Conservation (phyloP, 2,797 vertebrate genomes). For the Artibeus jamaicensis region DNA sequence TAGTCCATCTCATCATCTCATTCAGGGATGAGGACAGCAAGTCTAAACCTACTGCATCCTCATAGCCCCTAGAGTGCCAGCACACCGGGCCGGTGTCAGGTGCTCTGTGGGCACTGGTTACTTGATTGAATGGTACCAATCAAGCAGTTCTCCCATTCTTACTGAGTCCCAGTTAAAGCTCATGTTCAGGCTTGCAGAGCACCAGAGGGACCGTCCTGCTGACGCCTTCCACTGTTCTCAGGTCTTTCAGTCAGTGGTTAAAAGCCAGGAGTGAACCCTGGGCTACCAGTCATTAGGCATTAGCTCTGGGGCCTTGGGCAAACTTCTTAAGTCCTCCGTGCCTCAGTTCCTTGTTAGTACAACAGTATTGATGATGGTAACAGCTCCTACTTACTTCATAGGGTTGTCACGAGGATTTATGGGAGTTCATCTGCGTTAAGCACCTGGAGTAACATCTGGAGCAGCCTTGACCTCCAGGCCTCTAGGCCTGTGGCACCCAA, state of each 20-base stretch:
- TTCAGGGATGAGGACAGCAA: not conserved
- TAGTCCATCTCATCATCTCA: not conserved
- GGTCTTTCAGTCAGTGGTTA: too few relatives aligned
- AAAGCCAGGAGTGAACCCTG: not conserved
- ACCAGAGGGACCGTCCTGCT: not conserved
- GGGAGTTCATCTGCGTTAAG: not conserved
- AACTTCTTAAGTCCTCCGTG: not conserved
- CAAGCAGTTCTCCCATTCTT: not conserved
- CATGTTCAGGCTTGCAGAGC: not conserved
- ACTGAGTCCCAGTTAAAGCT: not conserved
- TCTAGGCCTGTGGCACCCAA: not conserved
- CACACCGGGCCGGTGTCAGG: rapidly evolving
- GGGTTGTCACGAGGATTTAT: not conserved
- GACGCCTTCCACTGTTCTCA: not conserved
- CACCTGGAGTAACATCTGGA: not conserved
- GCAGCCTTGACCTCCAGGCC: not conserved
- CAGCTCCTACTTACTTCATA: not conserved
- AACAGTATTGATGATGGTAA: not conserved
- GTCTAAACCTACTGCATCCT: not conserved
- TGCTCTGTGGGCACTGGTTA: not conserved
- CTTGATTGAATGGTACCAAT: rapidly evolving
- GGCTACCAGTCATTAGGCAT: not conserved
- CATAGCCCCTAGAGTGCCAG: not conserved
- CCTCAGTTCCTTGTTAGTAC: not conserved
- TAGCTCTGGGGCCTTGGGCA: not conserved